Evolutionary conservation across 1,140 invertebrate species (phyloP).

Genomic region (Anthonomus grandis): DNA sequence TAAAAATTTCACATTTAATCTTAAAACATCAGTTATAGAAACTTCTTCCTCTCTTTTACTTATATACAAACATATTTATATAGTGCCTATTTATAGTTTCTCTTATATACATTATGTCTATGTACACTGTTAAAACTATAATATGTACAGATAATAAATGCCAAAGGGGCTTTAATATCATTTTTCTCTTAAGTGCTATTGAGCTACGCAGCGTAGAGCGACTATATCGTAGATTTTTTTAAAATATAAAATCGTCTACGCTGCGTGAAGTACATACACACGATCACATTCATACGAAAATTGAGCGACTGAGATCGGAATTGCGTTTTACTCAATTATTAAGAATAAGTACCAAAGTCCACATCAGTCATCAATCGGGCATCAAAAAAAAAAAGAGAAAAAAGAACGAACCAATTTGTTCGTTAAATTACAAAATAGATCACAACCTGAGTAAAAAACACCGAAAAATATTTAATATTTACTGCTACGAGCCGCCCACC

Average conservation of each 20-base stretch:
- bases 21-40: constrained; percentile 44
- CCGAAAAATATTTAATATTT: constrained; percentile 11
- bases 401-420: constrained; percentile 12
- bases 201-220: constrained; percentile 27
- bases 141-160: constrained; percentile 46
- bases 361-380: too few species aligned
- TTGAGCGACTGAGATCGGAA: constrained; percentile 45
- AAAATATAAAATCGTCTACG: constrained; percentile 3
- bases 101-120: constrained; percentile 40
- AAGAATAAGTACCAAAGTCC: constrained; percentile 38
- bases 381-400: constrained; percentile 4
- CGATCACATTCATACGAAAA: constrained; percentile 25
- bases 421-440: constrained; percentile 39
- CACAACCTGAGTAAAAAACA: constrained; percentile 47
- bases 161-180: constrained; percentile 34
- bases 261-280: constrained; percentile 17
- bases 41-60: constrained; percentile 42
- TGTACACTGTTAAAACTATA: constrained; percentile 43
- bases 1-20: constrained; percentile 46
- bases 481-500: constrained; percentile 48
- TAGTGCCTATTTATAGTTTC: constrained; percentile 35
- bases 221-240: not conserved
- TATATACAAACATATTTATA: constrained; percentile 44
- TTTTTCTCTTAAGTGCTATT: constrained; percentile 12
- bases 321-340: constrained; percentile 4